Base-by-base conservation (phyloP, 2,113 vertebrate species). In the Gila orcuttii region DNA sequence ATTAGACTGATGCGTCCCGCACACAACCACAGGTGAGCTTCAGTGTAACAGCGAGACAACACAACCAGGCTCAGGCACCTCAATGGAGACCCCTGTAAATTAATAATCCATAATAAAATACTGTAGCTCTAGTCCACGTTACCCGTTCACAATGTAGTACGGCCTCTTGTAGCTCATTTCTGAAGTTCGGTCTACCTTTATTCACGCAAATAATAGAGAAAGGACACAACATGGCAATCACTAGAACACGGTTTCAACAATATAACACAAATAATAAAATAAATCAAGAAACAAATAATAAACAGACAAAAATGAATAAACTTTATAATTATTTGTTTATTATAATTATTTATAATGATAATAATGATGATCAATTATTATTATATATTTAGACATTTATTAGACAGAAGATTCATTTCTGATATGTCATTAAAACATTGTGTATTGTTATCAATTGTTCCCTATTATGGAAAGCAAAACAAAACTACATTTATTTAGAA, bases 1-100 rank as follows among this genome's bases (percentile, higher is more conserved):
- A 95, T 96, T 96, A 96, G 92, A 94, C 93, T 94, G 95, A 95
- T 94, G 93, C 94, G 94, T 93, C 95, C 94, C 95, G 95, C 88
- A 93, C 94, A 95, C 95, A 94, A 96, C 95, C 94, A 92, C 89
- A 94, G 94, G 95, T 95, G 95, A 81, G 21, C 36, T 36, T 36
- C 33, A 28, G 28, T 28, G 28, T 28, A 28, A 28, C 28, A 28
- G 28, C 28, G 28, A 28, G 28, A 28, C 28, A 28, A 28, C 28
- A 28, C 28, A 28, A 1, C 28, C 28, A 28, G 28, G 28, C 28
- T 28, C 28, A 28, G 28, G 28, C 28, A 28, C 28, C 28, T 28
- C 28, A 28, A 28, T 28, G 6, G 52, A 5, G 5, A 55, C 15
- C 31, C 31, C 17, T 4, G 31, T 4, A 39, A 69, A 69, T 21